These are phyloP conservation scores for Equus quagga DNA, from an alignment of 2,113 vertebrate genomes.

Conservation along the genomic window DNA sequence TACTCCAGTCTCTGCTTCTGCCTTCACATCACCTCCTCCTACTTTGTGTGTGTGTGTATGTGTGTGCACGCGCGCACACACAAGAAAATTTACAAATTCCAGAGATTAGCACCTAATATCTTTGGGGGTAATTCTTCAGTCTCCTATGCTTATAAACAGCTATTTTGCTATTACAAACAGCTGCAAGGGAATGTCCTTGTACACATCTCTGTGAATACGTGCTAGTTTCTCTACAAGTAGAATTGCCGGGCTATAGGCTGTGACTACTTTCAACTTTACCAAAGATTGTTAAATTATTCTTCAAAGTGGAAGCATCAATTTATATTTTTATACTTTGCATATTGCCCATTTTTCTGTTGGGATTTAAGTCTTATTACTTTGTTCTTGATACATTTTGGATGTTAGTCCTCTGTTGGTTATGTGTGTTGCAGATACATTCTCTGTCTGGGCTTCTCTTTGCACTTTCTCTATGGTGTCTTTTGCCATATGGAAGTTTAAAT, in stretches of 20 bases:
- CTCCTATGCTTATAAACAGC: not conserved
- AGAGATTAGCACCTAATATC: not conserved
- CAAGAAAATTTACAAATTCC: not conserved
- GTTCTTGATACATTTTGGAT: constrained; percentile 37
- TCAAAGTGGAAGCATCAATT: not conserved
- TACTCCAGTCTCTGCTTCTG: not conserved
- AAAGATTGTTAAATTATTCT: constrained; percentile 11
- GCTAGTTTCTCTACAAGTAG: not conserved
- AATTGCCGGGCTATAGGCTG: not conserved
- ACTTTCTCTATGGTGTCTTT: not conserved
- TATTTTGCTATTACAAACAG: not conserved
- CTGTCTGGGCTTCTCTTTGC: not conserved
- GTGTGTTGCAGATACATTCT: not conserved
- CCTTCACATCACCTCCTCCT: not conserved
- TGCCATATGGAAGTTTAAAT: not conserved
- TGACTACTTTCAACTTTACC: not conserved
- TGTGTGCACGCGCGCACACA: not conserved
- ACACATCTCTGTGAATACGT: not conserved
- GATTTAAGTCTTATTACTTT: constrained; percentile 2
- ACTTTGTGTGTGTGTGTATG: not conserved
- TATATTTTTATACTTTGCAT: not conserved
- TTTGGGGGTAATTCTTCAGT: not conserved
- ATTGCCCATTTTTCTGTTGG: not conserved
- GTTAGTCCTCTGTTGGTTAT: not conserved
- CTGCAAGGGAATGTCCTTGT: not conserved